Conservation (phyloP, 2,113 vertebrate genomes). For the Dendrocopos noguchii region DNA sequence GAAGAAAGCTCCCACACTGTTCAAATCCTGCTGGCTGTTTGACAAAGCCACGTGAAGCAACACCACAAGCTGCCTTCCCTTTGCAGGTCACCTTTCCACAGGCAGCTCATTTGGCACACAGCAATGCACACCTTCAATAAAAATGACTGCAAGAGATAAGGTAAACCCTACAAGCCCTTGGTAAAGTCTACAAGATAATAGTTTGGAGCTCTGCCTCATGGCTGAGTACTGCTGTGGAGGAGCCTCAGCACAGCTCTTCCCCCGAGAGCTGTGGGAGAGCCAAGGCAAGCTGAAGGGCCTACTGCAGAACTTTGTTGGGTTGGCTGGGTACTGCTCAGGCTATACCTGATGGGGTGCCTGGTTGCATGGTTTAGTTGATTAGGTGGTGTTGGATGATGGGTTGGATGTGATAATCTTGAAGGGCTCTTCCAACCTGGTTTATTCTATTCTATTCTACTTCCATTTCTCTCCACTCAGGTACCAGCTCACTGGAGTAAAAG, state of each 20-base stretch:
- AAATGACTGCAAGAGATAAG: conserved; percentile 18
- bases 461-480: background rate
- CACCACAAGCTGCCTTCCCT: background rate
- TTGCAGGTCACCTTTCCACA: background rate
- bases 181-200: background rate
- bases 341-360: no score
- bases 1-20: background rate
- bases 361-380: no score
- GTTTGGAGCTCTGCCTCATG: background rate
- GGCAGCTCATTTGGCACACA: background rate
- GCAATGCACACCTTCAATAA: background rate
- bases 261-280: background rate
- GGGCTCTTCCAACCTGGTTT: no score
- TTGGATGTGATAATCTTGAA: no score
- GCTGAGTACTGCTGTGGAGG: background rate
- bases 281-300: background rate
- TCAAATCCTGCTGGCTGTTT: background rate
- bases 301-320: background rate
- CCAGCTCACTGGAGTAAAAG: background rate
- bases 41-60: background rate
- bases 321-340: background rate
- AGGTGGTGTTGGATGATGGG: no score
- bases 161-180: conserved; percentile 16
- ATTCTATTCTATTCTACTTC: no score
- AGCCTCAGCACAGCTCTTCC: background rate